Evolutionary conservation across 2,888 invertebrate species (phyloP), one percentile per base, ranked within the genome.

Genomic region (Chydorus sphaericus): DNA sequence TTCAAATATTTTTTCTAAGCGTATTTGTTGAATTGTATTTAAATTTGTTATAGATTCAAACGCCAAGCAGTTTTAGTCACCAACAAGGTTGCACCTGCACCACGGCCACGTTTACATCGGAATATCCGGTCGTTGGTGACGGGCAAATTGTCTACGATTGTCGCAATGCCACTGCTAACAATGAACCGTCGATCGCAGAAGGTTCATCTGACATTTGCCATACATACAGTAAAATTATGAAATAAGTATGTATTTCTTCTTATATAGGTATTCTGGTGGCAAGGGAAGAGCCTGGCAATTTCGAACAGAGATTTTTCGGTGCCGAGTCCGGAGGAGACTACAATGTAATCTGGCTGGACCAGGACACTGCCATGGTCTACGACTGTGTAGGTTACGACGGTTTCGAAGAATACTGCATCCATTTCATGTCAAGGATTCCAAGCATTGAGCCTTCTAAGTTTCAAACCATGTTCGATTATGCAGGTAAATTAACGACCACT

Each of bases 321-420:
- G 26, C 56, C 23, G 38, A 56, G 0, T 48, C 58, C 7, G 11
- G 48, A 6, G 59, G 59, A 10, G 61, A 62, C 54, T 62, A 62
- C 58, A 59, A 54, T 49, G 57, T 62, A n/a, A 58, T 62, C 20
- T 60, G 56, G 54, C 38, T 62, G 10, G 61, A 61, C 48, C 59
- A 60, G 7, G 61, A 61, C 36, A 52, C 58, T 2, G 60, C 59
- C 14, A 58, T 61, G 20, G 61, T 60, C 52, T 61, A 60, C 39
- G 61, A 61, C 57, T 61, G 55, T 2, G 29, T 33, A 33, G 16
- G 26, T 10, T 18, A 55, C 10, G 58, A 54, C 1, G 31, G 48
- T 2, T 23, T 53, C 16, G 50, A 52, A 4, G 57, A 62, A 38
- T 62, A 62, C 60, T 62, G 62, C 57, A 49, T 61, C 16, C 62